Base-by-base conservation (phyloP, 2,888 invertebrate species). In the Pristionchus entomophagus region DNA sequence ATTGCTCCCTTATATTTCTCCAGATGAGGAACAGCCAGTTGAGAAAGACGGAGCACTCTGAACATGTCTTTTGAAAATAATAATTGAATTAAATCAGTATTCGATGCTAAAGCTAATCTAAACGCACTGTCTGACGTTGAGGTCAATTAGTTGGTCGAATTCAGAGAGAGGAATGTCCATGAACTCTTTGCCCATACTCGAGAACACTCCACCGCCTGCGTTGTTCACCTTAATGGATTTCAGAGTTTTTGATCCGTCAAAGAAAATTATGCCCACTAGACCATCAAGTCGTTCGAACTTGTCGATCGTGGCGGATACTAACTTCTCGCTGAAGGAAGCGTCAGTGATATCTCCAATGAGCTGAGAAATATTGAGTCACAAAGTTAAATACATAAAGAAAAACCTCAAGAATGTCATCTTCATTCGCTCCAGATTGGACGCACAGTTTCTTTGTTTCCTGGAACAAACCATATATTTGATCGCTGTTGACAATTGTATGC, bases 1-100 rank as follows among this genome's bases (percentile, higher is more conserved):
- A 80, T 51, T 3, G 80, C 49, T 80, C 80, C 80, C 22, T 80
- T 80, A 3, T 45, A n/a, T n/a, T 80, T 80, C 49, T 45, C 80
- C 1, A 80, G 80, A 49, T 80, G 80, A 5, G 80, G 80, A 80
- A 49, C 80, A 14, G 80, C 49, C 12, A 49, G 32, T 51, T 80
- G 45, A 51, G 49, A 51, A 29, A 80, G 45, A 5, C 26, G 45
- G 32, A 80, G n/a, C 2, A 80, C 29, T 26, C 80, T 80, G 45
- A 51, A 45, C 10, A 19, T 56, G 45, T 14, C 45, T 10, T 45
- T 45, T 45, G 8, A 45, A 6, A 14, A 45, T 45, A 45, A 45
- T 45, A 45, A 14, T 45, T 14, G 6, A 14, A 6, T 6, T 10
- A 45, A 45, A 14, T 49, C 14, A 14, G 14, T 49, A 49, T 49